A percentile compares a stretch with the other conserved stretches of the same genome.
Evolutionary conservation across 2,113 vertebrate species (phyloP).

Genomic region (Chloropsis cyanopogon): DNA sequence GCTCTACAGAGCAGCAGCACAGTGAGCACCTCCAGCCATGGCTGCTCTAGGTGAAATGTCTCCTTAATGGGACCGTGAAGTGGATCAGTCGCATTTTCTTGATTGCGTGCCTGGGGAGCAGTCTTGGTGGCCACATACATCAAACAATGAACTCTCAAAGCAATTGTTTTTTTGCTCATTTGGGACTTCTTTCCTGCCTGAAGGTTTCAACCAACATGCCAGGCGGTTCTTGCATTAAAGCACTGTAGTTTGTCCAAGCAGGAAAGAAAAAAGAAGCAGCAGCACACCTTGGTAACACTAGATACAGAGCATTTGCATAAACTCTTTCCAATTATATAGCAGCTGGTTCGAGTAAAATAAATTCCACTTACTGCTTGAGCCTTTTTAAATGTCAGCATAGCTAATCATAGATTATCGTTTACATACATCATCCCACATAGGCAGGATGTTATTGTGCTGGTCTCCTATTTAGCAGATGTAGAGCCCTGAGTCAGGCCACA

Average conservation of each 20-base stretch:
- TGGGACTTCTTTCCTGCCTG: neutral
- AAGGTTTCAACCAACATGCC: constrained; percentile 41
- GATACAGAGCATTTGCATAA: constrained; percentile 68
- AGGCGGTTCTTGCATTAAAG: constrained; percentile 42
- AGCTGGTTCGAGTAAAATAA: constrained; percentile 64
- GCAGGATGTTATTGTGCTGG: neutral
- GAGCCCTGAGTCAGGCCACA: neutral
- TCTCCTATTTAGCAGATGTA: neutral
- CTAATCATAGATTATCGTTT: constrained; percentile 12
- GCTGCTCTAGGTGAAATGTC: constrained; percentile 62
- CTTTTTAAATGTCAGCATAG: constrained; percentile 40
- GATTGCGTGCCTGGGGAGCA: constrained; percentile 62
- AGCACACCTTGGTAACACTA: constrained; percentile 53
- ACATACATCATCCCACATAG: neutral
- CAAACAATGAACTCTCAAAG: constrained; percentile 44
- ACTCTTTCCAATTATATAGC: constrained; percentile 52
- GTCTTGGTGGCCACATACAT: constrained; percentile 17
- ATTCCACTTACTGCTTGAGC: constrained; percentile 58
- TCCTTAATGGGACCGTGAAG: constrained; percentile 66
- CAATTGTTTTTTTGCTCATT: constrained; percentile 9
- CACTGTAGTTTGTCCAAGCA: constrained; percentile 54
- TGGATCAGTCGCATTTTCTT: constrained; percentile 64
- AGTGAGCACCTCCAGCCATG: constrained; percentile 46
- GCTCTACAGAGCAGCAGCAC: constrained; percentile 32
- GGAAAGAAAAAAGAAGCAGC: constrained; percentile 46